Base-by-base conservation (phyloP, 2,797 vertebrate genomes). In the Decapterus maruadsi region DNA sequence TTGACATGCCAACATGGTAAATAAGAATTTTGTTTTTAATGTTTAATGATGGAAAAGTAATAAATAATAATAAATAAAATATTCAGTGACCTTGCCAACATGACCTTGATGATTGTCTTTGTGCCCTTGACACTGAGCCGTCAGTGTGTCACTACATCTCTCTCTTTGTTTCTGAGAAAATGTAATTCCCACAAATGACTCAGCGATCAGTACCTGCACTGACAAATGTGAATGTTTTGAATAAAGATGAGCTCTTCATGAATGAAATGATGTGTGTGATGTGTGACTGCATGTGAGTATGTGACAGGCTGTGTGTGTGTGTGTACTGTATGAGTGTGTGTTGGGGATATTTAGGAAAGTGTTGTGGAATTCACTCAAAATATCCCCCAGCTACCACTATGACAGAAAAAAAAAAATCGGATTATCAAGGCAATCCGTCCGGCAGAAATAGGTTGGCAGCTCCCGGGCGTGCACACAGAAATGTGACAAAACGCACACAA, bases 241-340 rank as follows among this genome's bases (percentile, higher is more conserved):
- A 75, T 75, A 84, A 70, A 78, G 48, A 87, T 73, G 51, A 77
- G 75, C 42, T 42, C 56, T 72, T 75, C 59, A 82, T 74, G 57
- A 66, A 77, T 57, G 59, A 66, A n/a, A 58, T 20, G 34, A 70
- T 70, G 45, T 59, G 26, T 71, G 26, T 71, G 54, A 7, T 53
- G 46, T 60, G 34, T 43, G 43, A n/a, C 8, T 43, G 26, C 29
- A 10, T 57, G n/a, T 70, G 40, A 11, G 40, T 74, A 36, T 36
- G 34, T 36, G 34, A 36, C 34, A 8, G 34, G 29, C 10, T 57
- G n/a, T 72, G 40, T 42, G 40, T 74, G 36, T 43, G 51, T n/a
- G n/a, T n/a, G n/a, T n/a, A n/a, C n/a, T n/a, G n/a, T 29, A 8
- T 43, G 26, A 29, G 14, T 57, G n/a, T 72, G 62, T 64, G 40